Evolutionary conservation across 2,888 invertebrate genomes (phyloP).

Genomic region (Mesochorus sp.): DNA sequence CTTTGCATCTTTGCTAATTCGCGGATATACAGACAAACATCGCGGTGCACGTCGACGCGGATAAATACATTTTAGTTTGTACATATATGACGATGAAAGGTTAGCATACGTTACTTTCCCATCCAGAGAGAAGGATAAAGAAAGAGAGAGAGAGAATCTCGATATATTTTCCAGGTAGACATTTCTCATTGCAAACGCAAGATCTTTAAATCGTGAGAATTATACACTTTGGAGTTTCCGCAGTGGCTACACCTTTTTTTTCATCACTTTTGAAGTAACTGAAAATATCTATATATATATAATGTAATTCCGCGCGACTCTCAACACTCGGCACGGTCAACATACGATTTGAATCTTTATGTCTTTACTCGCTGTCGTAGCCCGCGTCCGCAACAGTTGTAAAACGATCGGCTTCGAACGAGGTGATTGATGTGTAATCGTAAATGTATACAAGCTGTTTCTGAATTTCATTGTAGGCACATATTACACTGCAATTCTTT

Average conservation of each 20-base stretch:
- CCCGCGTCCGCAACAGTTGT: conserved; percentile 2
- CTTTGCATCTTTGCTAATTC: conserved; percentile 51
- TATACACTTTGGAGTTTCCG: conserved; percentile 6
- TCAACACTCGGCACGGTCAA: too few species aligned
- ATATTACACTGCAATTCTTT: too few species aligned
- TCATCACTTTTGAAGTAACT: conserved; percentile 1
- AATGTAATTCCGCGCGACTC: conserved; percentile 1
- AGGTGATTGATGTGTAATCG: background rate
- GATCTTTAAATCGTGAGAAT: conserved; percentile 27
- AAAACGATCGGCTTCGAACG: conserved; percentile 21
- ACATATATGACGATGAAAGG: conserved; percentile 44
- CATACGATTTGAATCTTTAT: conserved; percentile 41
- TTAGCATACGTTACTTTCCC: conserved; percentile 44
- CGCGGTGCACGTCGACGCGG: conserved; percentile 3
- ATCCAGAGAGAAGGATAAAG: too few species aligned
- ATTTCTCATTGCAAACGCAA: background rate
- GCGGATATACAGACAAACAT: background rate
- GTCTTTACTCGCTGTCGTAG: conserved; percentile 34
- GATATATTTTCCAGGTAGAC: too few species aligned
- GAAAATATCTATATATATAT: too few species aligned
- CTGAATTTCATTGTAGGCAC: background rate
- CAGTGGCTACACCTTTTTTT: background rate
- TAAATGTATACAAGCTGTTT: background rate
- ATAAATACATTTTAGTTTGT: conserved; percentile 40
- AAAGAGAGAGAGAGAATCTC: too few species aligned